Evolutionary conservation across 2,797 vertebrate genomes (phyloP), one percentile per base, ranked within the genome.

Genomic region (Pagetopsis macropterus): DNA sequence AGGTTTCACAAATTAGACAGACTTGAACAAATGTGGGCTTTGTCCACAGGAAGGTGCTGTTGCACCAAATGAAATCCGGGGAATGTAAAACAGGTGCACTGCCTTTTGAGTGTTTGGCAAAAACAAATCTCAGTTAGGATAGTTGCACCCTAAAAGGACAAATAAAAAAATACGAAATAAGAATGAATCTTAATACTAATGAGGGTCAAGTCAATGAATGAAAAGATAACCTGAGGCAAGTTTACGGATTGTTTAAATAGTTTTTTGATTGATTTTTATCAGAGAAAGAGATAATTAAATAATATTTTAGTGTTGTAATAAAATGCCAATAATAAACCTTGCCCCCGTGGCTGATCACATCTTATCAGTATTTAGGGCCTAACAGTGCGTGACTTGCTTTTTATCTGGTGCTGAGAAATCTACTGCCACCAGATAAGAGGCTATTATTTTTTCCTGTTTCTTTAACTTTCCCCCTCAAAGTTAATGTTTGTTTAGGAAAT

Each of bases 311-410:
- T 58, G 59, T 16, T 45, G 5, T 61, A 43, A 81, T 85, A 76
- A 61, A 27, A 82, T 81, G 2, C 10, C 3, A 64, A 73, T 67
- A 45, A 72, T 75, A 77, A 73, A 81, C 81, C 41, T 77, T 82
- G 77, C 19, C 63, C 80, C 66, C 3, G 0, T 49, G 9, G 9
- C 65, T 80, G 78, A 84, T 85, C 82, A 37, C 33, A 37, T 72
- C 59, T 87, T 93, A 91, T 92, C 90, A 83, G 60, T 9, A 9
- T 78, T 72, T 76, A 84, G 16, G 65, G 37, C 75, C 51, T 33
- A 57, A 71, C 19, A 49, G 31, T 60, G 41, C 46, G 0, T 81
- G 82, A 80, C 69, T 81, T 70, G 76, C 56, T 68, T 60, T 78
- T 88, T 71, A 70, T 66, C 10, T n/a, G 12, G 14, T 75, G 60